Evolutionary conservation across 1,140 invertebrate species (phyloP), one percentile per base, ranked within the genome.

Genomic region (Melipona quadrifasciata): DNA sequence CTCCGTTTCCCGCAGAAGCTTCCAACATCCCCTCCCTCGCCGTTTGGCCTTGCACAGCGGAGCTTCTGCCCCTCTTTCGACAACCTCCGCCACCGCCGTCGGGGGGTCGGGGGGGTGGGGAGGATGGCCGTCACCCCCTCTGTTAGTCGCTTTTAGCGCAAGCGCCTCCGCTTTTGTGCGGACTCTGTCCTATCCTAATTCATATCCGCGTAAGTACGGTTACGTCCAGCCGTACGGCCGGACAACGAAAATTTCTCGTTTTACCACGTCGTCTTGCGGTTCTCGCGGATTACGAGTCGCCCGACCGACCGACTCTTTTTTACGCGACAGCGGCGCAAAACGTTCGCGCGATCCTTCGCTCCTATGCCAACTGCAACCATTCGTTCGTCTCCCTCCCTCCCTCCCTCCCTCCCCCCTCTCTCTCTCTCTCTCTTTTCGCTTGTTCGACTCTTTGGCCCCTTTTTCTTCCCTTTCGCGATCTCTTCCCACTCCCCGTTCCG

Each of bases 1-100:
- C 90, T 91, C 87, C 87, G 90, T 91, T 90, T 88, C 90, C 91
- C 90, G 87, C 91, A 91, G 89, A 91, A 93, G 90, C 91, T 93
- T 88, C 86, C 71, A 86, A 84, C 75, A 34, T 67, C 88, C 89
- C 89, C 84, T 79, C 81, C 72, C 79, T 82, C 71, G 71, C 47
- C 85, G 70, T 27, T 82, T 83, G 73, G 79, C 84, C 80, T 78
- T 82, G 82, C 85, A 88, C 89, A 68, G 78, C 71, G 85, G 53
- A 86, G 71, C 87, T 90, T 77, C 82, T 58, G 90, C 89, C 82
- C 90, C 89, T 87, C 90, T 86, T 86, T 79, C 78, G 84, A 90
- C 89, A 34, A 70, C 74, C 87, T 47, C 83, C 83, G 84, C 84
- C 75, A 80, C 27, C 71, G 27, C 6, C n/a, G 64, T 47, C 6